Evolutionary conservation across 2,113 vertebrate species (phyloP).

Genomic region (Dinomys branickii): DNA sequence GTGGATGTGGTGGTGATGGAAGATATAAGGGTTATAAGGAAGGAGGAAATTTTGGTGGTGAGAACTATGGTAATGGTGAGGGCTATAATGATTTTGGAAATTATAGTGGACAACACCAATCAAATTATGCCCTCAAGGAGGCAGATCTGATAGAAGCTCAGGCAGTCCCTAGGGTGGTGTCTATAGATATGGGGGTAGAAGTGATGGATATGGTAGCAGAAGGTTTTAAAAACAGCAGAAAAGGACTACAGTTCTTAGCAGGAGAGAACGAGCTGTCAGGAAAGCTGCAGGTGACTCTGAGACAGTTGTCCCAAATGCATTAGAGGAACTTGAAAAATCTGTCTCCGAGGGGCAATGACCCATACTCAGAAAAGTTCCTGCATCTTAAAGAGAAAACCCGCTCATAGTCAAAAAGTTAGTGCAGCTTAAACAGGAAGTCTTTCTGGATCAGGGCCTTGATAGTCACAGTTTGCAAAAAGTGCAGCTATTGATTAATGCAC

Average conservation of each 20-base stretch:
- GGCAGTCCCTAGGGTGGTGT: not conserved
- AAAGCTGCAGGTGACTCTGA: constrained; percentile 99
- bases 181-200: not conserved
- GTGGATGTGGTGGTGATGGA: not conserved
- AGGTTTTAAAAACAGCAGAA: not conserved
- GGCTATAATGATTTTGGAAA: not conserved
- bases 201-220: not conserved
- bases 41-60: not conserved
- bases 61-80: not conserved
- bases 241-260: not conserved
- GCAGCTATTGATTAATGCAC: constrained; percentile 88
- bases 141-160: not conserved
- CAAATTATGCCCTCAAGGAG: not conserved
- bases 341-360: not conserved
- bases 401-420: not conserved
- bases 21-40: not conserved
- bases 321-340: constrained; percentile 90
- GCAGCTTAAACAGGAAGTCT: constrained; percentile 89
- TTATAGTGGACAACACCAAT: not conserved
- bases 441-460: constrained; percentile 92
- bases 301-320: constrained; percentile 95
- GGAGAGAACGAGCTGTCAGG: constrained; percentile 90
- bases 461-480: constrained; percentile 90
- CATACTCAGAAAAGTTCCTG: constrained; percentile 5
- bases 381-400: constrained; percentile 88